Base-by-base conservation (phyloP, 2,888 invertebrate genomes). In the Biston stratarius region DNA sequence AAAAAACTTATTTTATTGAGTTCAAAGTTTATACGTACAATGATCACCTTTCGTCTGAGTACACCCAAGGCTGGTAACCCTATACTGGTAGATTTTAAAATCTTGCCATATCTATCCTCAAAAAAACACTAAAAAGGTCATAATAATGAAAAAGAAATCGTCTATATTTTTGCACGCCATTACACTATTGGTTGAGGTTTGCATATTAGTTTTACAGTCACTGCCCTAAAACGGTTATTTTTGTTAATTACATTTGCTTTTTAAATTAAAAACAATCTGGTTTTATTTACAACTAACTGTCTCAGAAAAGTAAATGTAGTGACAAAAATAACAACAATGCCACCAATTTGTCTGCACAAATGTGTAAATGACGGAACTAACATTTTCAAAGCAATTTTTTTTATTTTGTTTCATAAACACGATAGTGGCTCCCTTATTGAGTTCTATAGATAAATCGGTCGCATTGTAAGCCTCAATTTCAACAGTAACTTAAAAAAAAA, bases 221-320 rank as follows among this genome's bases (percentile, higher is more conserved):
- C 75, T 74, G 79, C 74, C 74, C 33, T 52, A 59, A 71, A 71
- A 71, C 64, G 75, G 84, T 88, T 91, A 92, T 90, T 90, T 91
- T 92, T 93, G 91, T 90, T 90, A 89, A 94, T 82, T 94, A 94
- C 94, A 94, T 92, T 92, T 92, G 91, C 94, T 94, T 90, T 88
- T 79, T 64, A 70, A 77, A 76, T 81, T 82, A 49, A 40, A 42
- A 75, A 74, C n/a, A n/a, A 73, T 76, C 71, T 81, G 80, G 81
- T 92, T 94, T 94, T 94, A 93, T 94, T 94, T 94, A 72, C 77
- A 83, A 94, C 94, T 94, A 94, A 94, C 94, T 88, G 90, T 92
- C 90, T 79, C 74, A 72, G 67, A 73, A 83, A 93, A 92, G 92
- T 93, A 78, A 92, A 94, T 92, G 93, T 94, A 90, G 87, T 88